Evolutionary conservation across 2,113 vertebrate species (phyloP), one percentile per base, ranked within the genome.

Genomic region (Mesitornis unicolor): DNA sequence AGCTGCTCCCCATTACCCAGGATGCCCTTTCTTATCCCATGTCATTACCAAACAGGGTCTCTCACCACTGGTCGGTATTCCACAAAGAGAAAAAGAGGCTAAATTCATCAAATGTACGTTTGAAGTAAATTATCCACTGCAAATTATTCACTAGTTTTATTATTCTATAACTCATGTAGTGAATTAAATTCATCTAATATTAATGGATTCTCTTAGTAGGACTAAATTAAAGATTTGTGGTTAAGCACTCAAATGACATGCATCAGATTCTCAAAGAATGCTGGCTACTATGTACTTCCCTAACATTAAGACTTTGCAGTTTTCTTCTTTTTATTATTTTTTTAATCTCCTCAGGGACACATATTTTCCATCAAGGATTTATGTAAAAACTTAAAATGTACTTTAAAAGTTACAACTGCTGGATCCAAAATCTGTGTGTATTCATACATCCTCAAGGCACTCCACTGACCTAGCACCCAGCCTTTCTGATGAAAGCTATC

Each of bases 111-210:
- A 93, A 73, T 47, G 19, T 15, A 36, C 19, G 83, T 85, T 63
- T 69, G 42, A 83, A 91, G 29, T 83, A 90, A 96, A 94, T 94
- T 77, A 93, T 40, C 33, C 78, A 74, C n/a, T 70, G 45, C 54
- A 91, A 90, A 86, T 86, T 86, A 91, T 83, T 67, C 74, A 65
- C 48, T 65, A 61, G 64, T 78, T 96, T 94, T 91, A 93, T 91
- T 93, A 73, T 91, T 96, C 75, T 63, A 18, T 88, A 91, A 91
- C 64, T 96, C 59, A 80, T 63, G 38, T 47, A 79, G 71, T 63
- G 45, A 96, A 93, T 48, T 20, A 84, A 91, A 75, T 86, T 90
- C 29, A 90, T 91, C 59, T 81, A 86, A 84, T 70, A 90, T 95
- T 93, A 94, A 97, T 64, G 43, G 77, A 89, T 86, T 73, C 92